Evolutionary conservation across 2,797 vertebrate species (phyloP), one percentile per base, ranked within the genome.

Genomic region (Gastrophryne carolinensis): DNA sequence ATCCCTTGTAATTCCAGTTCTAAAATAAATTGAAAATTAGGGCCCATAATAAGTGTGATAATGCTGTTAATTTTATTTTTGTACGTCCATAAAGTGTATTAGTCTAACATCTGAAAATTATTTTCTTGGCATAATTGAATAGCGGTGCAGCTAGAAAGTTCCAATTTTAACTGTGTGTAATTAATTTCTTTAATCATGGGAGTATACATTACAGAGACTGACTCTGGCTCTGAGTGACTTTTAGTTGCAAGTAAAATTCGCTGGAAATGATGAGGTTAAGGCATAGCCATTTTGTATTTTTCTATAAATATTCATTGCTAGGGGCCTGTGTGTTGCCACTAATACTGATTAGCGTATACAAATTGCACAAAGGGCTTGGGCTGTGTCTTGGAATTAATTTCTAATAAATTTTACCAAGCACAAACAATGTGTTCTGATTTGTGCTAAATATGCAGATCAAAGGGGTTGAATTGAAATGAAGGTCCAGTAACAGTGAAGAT

Each of bases 1-100:
- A 82, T 86, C 63, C 84, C 80, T 85, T 82, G 87, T 90, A 87
- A 82, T 83, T 88, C 85, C 83, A 79, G 81, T 75, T 49, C 83
- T 78, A 76, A 85, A 82, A 86, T 76, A 85, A 82, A 83, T 74
- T 83, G 70, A 80, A 70, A 84, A 81, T 70, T 82, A 83, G 87
- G 85, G 64, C 71, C 63, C 73, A 75, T 79, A 75, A 27, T 74
- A 84, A 83, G 35, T 77, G 37, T 82, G 82, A 81, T 84, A 84
- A 85, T 73, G 78, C 73, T 10, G 6, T 62, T 85, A 79, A 54
- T 61, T 79, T 80, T 72, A 79, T 73, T 72, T 73, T 27, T 11
- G 23, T 17, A 63, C 37, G 2, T 60, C 82, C 77, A 75, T 78
- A 83, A 53, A 83, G 83, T 73, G 81, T 78, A 80, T 83, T 78